Evolutionary conservation across 2,888 invertebrate species (phyloP), one percentile per base, ranked within the genome.

Genomic region (Plebejus anna): DNA sequence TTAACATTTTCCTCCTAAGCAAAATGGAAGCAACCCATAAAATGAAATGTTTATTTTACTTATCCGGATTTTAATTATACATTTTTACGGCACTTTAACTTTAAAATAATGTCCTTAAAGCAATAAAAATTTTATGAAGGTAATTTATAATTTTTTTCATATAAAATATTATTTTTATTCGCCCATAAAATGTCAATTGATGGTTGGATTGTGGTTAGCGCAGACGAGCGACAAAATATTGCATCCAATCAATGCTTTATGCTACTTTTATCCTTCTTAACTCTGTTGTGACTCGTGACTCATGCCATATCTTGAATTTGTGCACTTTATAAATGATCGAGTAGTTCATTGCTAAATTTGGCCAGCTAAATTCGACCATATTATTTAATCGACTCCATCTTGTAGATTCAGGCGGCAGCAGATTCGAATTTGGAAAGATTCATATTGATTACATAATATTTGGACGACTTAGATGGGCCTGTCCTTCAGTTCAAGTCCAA

Each of bases 171-270:
- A 51, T 55, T 73, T 81, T 82, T 81, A 81, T 80, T 76, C 73
- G 80, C 77, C 75, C 77, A 80, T 81, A 80, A 81, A 80, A 80
- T 76, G 78, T 76, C 80, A 78, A 79, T 79, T 79, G 78, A 77
- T 36, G 76, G 77, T 70, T 70, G 78, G 57, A 77, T 51, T 72
- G 9, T 4, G 9, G 0, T 16, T 4, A 13, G 66, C 22, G 66
- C 13, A 66, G 32, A 66, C 32, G 66, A 66, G 66, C 28, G 11
- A 66, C 32, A 66, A 28, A 28, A 28, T 47, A 47, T 47, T 47
- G 47, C 2, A 47, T 47, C 3, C 47, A 47, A 47, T 47, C 47
- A 47, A 47, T 47, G 47, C 11, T 47, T 9, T 42, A 42, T 42
- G 11, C 47, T 47, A 47, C 9, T 47, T 47, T 47, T 47, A 47